Conservation (phyloP, 2,113 vertebrate species). For the Heptranchias perlo region DNA sequence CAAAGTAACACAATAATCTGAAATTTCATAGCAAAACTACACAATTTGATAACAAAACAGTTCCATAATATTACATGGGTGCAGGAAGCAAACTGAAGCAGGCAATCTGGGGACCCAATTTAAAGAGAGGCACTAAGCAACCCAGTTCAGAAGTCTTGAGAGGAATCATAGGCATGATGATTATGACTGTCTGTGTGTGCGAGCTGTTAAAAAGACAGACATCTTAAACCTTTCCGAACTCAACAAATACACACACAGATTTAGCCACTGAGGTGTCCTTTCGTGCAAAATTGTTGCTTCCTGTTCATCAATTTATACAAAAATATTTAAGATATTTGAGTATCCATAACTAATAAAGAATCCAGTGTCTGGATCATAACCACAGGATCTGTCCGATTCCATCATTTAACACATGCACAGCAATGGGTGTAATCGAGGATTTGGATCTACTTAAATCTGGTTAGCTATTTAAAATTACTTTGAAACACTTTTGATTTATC, state of each 20-base stretch:
- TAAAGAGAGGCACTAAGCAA: neutral
- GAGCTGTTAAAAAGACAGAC: slow-evolving; percentile 19
- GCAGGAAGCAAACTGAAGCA: slow-evolving; percentile 28
- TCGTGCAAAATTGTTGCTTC: neutral
- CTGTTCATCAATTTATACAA: neutral
- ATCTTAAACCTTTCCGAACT: neutral
- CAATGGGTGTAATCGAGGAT: neutral
- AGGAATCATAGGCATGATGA: neutral
- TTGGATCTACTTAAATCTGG: neutral
- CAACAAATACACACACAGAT: neutral
- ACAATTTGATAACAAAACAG: neutral
- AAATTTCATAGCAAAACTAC: neutral
- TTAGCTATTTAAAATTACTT: neutral
- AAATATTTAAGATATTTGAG: neutral
- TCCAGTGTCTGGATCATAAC: neutral
- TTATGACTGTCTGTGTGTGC: neutral
- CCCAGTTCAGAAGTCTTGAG: neutral
- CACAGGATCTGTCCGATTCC: neutral
- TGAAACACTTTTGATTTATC: neutral
- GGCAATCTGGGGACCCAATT: neutral
- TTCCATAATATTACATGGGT: neutral
- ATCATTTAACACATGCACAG: neutral
- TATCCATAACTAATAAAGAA: neutral
- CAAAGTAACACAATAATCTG: neutral
- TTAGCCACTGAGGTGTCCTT: neutral